Evolutionary conservation across 2,113 vertebrate genomes (phyloP), one percentile per base, ranked within the genome.

Genomic region (Pipra filicauda): DNA sequence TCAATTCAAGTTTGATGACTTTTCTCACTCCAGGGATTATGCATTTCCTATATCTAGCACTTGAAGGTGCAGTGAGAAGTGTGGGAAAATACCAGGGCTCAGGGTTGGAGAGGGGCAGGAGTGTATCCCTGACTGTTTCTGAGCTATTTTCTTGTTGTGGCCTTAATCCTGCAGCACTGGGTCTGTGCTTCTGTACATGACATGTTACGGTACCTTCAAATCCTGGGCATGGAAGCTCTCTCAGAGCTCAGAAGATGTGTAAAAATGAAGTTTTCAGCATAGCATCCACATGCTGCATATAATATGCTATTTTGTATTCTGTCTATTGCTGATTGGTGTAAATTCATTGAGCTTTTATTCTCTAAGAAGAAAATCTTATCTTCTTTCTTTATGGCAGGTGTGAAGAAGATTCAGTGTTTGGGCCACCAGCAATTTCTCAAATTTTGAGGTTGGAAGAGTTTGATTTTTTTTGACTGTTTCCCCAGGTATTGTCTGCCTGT

Each of bases 201-300:
- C 22, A 8, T 95, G 37, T 82, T 87, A 84, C 54, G 37, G 22
- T 95, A 41, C 51, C 69, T 96, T 97, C 91, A 97, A 93, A 89
- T 94, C 89, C 66, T 44, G 76, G 52, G 86, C 11, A 10, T 39
- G 75, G 92, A 97, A 97, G 78, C 43, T 97, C 89, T 91, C 73
- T 46, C 5, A 16, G 88, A 66, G 41, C 4, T 17, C 69, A 77
- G 85, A 87, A 61, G 79, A 82, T 75, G 54, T 82, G 74, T 64
- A 74, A 95, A 96, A 92, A 51, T 71, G 79, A 48, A 51, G 67
- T 93, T 91, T 55, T 70, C 78, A 85, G 86, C 35, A 41, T 72
- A 92, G 43, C 57, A 67, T 75, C 57, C 69, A 43, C 19, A 16
- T 30, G 11, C n/a, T 70, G 62, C 15, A 49, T 57, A 4, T 27